Percentiles rank a stretch among this genome's conserved stretches.
These are phyloP conservation scores for Amblyjoppa proteus DNA, from an alignment of 2,888 invertebrate genomes.

Conservation along the genomic window DNA sequence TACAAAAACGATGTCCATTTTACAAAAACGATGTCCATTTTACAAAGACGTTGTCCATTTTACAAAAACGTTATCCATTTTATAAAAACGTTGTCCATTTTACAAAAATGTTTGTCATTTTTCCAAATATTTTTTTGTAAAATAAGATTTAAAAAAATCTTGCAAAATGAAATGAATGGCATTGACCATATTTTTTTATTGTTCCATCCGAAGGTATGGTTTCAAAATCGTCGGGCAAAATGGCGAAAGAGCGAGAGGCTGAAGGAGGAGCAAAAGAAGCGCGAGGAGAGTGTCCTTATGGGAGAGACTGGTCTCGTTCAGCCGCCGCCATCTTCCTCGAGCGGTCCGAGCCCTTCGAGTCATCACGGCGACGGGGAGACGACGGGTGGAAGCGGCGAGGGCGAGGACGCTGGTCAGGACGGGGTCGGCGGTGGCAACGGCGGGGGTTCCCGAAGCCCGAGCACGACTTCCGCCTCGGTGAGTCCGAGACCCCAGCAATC, in stretches of 20 bases:
- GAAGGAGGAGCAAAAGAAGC: constrained; percentile 95
- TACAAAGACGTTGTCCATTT: too few species aligned
- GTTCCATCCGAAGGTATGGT: constrained; percentile 91
- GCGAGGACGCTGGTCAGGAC: constrained; percentile 69
- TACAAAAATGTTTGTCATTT: too few species aligned
- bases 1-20: too few species aligned
- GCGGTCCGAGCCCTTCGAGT: constrained; percentile 79
- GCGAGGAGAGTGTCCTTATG: constrained; percentile 90
- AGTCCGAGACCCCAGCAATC: constrained; percentile 83
- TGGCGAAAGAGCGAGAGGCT: constrained; percentile 97
- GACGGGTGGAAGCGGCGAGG: constrained; percentile 68
- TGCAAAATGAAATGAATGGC: too few species aligned
- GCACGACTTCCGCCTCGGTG: constrained; percentile 84
- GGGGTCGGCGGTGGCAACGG: constrained; percentile 55
- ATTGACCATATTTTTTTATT: background rate
- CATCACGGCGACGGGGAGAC: constrained; percentile 76
- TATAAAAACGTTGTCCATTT: too few species aligned
- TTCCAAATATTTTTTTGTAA: too few species aligned
- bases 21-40: too few species aligned
- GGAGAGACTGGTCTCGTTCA: constrained; percentile 65
- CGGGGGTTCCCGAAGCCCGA: constrained; percentile 81
- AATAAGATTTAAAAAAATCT: too few species aligned
- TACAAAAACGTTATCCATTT: too few species aligned
- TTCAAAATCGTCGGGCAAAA: constrained; percentile 96
- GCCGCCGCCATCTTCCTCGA: constrained; percentile 77